Base-by-base conservation (phyloP, 2,888 invertebrate genomes). In the Netelia melanura region DNA sequence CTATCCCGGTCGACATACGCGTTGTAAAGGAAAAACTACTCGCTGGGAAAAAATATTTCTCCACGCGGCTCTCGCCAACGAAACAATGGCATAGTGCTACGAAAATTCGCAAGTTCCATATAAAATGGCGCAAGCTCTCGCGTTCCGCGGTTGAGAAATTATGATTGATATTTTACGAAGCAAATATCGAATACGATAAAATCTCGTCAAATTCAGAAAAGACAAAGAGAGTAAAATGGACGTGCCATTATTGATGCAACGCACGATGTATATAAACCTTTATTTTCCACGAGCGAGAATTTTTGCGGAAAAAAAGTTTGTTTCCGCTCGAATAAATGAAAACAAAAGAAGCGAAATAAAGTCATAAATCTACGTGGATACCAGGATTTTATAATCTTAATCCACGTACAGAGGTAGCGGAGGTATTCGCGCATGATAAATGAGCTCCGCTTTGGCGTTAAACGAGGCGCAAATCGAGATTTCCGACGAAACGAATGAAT, bases 61-160 rank as follows among this genome's bases (percentile, higher is more conserved):
- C 38, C 38, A 62, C 61, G 62, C 38, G 38, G 38, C n/a, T 5
- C 52, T 11, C 43, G 23, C 14, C 23, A 38, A 17, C 54, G 56
- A 68, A 81, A 81, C 48, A 67, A 81, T 68, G 52, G 61, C 62
- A 25, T 67, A 43, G n/a, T 70, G 30, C 70, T 25, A 48, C 11
- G n/a, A 17, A 38, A 38, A 38, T 38, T 38, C 38, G 38, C 38
- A 38, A 38, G 38, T 38, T 38, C 38, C 38, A 38, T 38, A 38
- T 6, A 38, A 38, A 38, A 38, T 6, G 38, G 38, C 6, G 38
- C 23, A 25, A 3, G 14, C 14, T 44, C 14, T 11, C 48, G 23
- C 11, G 21, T 14, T 70, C 25, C 52, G 68, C 10, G 48, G n/a
- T 25, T n/a, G 68, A n/a, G 23, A 67, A 48, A 38, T 70, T 70